These are phyloP conservation scores for Blastobasis adustella DNA, from an alignment of 2,888 invertebrate genomes.

Conservation along the genomic window DNA sequence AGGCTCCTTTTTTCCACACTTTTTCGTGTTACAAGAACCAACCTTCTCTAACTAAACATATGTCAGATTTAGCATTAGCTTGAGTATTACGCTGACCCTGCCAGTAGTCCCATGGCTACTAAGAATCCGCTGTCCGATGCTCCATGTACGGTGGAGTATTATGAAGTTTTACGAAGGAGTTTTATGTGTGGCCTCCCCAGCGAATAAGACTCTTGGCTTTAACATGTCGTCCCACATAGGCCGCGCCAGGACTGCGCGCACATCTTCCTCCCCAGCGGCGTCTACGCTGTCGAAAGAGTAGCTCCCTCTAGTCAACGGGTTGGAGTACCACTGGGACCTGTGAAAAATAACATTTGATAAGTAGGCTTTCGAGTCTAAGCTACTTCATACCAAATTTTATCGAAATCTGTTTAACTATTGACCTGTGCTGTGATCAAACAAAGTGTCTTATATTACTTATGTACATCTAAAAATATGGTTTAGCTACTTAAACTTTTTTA, in stretches of 20 bases:
- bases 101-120: constrained; percentile 67
- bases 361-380: not conserved
- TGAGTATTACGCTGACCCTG: not conserved
- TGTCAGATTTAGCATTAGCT: too few species aligned
- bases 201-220: constrained; percentile 71
- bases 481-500: too few species aligned
- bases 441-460: not conserved
- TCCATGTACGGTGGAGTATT: constrained; percentile 82
- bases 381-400: not conserved
- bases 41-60: too few species aligned
- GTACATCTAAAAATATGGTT: too few species aligned
- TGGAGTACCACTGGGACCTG: constrained; percentile 82
- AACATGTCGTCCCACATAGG: constrained; percentile 68
- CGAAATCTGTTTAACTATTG: not conserved
- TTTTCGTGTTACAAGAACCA: too few species aligned
- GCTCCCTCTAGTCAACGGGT: constrained; percentile 81
- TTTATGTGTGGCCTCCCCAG: constrained; percentile 73
- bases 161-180: too few species aligned
- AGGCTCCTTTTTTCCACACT: too few species aligned
- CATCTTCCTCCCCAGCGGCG: constrained; percentile 63
- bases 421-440: not conserved
- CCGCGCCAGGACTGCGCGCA: constrained; percentile 67
- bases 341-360: not conserved
- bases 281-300: constrained; percentile 78
- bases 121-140: constrained; percentile 80